Conservation (phyloP, 2,113 vertebrate species). For the Malurus melanocephalus region DNA sequence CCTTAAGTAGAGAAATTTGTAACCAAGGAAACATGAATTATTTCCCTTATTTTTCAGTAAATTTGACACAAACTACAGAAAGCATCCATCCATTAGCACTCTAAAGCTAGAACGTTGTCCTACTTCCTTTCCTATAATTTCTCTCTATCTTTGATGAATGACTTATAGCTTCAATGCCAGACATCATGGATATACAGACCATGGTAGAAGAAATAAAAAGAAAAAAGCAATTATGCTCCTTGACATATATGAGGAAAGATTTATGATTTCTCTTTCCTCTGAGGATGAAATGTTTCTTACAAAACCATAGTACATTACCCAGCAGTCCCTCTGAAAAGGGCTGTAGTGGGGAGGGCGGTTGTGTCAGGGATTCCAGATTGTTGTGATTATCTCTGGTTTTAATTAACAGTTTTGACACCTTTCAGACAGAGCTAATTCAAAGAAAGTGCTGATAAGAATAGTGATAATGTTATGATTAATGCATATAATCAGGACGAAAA, state of each 20-base stretch:
- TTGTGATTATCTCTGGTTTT: not conserved
- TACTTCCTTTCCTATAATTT: not conserved
- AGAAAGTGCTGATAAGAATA: not conserved
- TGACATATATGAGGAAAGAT: constrained; percentile 3
- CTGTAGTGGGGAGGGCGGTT: not conserved
- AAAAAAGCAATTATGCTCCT: not conserved
- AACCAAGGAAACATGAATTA: constrained; percentile 31
- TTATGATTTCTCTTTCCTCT: constrained; percentile 9
- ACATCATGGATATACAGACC: not conserved
- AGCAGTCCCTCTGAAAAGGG: not conserved
- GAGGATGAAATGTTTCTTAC: not conserved
- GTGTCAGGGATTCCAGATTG: not conserved
- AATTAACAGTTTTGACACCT: constrained; percentile 2
- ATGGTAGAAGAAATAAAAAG: not conserved
- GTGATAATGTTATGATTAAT: not conserved
- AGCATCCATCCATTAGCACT: not conserved
- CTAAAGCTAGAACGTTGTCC: not conserved
- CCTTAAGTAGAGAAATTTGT: constrained; percentile 14
- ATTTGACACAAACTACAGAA: constrained; percentile 21
- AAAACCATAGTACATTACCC: not conserved
- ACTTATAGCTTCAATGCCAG: not conserved
- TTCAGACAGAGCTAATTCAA: not conserved
- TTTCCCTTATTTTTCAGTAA: constrained; percentile 13
- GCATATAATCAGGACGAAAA: not conserved
- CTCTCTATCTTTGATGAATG: constrained; percentile 22